phyloP scores from a whole-genome alignment of 2,888 invertebrate species.

The Hyposoter didymator region DNA sequence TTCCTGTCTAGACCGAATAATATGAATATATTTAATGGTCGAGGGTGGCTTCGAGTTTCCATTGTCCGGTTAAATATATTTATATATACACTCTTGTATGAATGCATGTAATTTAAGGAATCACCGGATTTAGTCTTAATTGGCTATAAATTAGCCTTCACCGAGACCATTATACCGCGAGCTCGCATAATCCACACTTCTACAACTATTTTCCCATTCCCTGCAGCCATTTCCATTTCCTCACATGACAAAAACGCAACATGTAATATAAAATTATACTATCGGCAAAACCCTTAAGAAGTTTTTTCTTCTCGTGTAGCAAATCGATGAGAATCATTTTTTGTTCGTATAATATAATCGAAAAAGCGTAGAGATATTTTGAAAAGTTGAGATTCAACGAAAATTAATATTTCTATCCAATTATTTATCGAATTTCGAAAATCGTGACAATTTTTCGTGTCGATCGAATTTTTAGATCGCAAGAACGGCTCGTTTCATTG shows the following conservation, averaged over 20 bases:
- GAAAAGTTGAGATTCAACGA: no score
- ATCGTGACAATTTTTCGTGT: no score
- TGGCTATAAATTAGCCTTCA: conserved; percentile 72
- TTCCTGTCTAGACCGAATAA: conserved; percentile 70
- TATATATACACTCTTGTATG: conserved; percentile 11
- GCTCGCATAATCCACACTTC: conserved; percentile 70
- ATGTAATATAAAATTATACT: conserved; percentile 31
- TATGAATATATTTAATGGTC: conserved; percentile 69
- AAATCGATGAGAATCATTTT: neutral
- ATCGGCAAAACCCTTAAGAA: conserved; percentile 3
- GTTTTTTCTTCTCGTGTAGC: neutral
- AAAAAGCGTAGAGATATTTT: neutral
- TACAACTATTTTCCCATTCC: conserved; percentile 54
- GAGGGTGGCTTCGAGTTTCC: conserved; percentile 55
- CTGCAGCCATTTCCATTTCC: conserved; percentile 25
- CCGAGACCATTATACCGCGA: conserved; percentile 65
- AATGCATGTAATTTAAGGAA: conserved; percentile 68
- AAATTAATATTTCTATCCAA: no score
- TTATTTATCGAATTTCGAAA: no score
- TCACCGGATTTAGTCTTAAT: conserved; percentile 76
- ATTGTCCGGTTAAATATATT: conserved; percentile 62
- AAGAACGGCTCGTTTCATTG: no score
- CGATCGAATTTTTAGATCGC: no score
- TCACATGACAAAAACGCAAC: neutral
- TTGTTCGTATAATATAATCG: neutral